Evolutionary conservation across 2,113 vertebrate species (phyloP).

Genomic region (Psittacara wagleri): DNA sequence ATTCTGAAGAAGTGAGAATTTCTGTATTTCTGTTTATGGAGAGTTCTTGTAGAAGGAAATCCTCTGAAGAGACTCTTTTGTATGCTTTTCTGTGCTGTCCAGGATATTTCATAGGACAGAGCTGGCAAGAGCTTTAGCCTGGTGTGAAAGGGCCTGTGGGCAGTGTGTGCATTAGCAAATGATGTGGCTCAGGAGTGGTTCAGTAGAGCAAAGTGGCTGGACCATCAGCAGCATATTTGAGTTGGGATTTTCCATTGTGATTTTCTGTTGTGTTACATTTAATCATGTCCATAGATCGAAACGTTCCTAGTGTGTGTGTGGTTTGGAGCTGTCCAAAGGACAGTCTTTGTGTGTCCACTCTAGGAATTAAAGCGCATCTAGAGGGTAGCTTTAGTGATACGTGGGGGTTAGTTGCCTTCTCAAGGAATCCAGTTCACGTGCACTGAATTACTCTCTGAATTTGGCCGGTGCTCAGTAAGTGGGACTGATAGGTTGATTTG

Average conservation of each 20-base stretch:
- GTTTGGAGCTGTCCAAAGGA: neutral
- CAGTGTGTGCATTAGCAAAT: neutral
- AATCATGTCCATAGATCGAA: neutral
- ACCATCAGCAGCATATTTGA: neutral
- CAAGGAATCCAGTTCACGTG: neutral
- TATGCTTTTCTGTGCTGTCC: neutral
- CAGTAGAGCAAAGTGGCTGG: neutral
- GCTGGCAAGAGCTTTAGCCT: neutral
- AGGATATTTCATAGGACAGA: neutral
- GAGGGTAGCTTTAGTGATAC: neutral
- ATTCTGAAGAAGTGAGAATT: neutral
- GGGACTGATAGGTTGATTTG: neutral
- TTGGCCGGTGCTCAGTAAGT: neutral
- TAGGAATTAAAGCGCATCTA: neutral
- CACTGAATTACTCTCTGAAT: neutral
- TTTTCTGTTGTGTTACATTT: neutral
- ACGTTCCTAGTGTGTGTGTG: accelerated
- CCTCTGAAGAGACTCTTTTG: neutral
- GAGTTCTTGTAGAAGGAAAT: neutral
- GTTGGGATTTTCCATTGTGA: neutral
- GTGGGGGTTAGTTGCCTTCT: accelerated
- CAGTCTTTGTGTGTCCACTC: neutral
- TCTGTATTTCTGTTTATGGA: neutral
- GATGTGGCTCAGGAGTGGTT: neutral
- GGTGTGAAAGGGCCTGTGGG: neutral